Conservation (phyloP, 2,888 invertebrate species). For the Hypercompe scribonia region DNA sequence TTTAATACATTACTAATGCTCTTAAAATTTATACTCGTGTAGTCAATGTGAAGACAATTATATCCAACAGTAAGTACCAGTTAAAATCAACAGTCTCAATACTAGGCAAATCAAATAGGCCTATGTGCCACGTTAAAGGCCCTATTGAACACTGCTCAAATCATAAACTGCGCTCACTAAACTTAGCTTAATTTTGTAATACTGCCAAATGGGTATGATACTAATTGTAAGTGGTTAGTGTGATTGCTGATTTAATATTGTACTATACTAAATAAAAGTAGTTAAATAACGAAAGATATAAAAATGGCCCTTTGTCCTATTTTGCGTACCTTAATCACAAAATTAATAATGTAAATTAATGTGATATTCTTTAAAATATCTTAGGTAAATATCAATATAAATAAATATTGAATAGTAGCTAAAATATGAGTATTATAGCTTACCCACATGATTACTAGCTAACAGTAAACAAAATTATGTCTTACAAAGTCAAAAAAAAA, state of each 20-base stretch:
- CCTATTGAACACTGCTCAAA: conserved; percentile 55
- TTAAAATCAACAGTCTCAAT: conserved; percentile 20
- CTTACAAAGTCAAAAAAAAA: background rate
- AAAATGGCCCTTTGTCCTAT: background rate
- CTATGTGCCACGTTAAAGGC: conserved; percentile 48
- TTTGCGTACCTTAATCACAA: background rate
- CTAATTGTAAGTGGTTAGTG: conserved; percentile 27
- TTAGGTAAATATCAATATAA: too few relatives aligned
- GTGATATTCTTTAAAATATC: background rate
- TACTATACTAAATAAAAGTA: background rate
- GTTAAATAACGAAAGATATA: background rate
- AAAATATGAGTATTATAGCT: too few relatives aligned
- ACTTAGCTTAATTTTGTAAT: conserved; percentile 48
- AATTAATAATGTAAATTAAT: background rate
- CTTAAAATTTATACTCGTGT: background rate
- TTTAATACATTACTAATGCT: background rate
- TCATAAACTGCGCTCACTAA: conserved; percentile 52
- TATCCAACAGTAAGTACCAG: conserved; percentile 29
- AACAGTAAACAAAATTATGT: too few relatives aligned
- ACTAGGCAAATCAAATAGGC: conserved; percentile 61
- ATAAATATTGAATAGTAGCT: too few relatives aligned
- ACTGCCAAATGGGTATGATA: conserved; percentile 27
- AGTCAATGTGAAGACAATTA: background rate
- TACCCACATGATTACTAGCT: too few relatives aligned
- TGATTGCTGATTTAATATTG: conserved; percentile 17